Percentiles rank a stretch among this genome's conserved stretches.
These are phyloP conservation scores for Oophaga pumilio DNA, from an alignment of 2,113 vertebrate genomes.

Conservation along the genomic window DNA sequence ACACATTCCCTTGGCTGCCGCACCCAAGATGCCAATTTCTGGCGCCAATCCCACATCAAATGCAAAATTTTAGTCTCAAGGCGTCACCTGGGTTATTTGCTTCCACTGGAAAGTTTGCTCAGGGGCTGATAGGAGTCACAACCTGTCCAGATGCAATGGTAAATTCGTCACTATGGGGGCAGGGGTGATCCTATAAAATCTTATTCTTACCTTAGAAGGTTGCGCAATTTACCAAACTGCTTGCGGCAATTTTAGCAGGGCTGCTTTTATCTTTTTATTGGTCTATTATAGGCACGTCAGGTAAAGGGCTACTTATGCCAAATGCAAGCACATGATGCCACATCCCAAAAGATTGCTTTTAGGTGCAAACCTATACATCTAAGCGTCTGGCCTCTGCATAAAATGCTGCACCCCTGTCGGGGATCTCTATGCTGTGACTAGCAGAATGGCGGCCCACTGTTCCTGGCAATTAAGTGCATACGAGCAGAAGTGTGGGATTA, in stretches of 20 bases:
- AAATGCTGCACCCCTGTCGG: no score
- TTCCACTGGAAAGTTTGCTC: neutral
- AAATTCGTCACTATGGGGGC: neutral
- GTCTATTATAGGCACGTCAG: no score
- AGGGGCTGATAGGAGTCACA: neutral
- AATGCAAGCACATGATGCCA: neutral
- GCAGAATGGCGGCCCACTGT: no score
- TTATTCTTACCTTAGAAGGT: neutral
- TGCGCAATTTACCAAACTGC: neutral
- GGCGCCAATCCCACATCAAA: neutral
- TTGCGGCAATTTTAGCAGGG: neutral
- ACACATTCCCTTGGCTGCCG: neutral
- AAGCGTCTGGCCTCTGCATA: no score
- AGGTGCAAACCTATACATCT: neutral
- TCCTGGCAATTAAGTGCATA: no score
- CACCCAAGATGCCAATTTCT: constrained; percentile 12
- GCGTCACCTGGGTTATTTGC: constrained; percentile 1
- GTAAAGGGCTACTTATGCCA: neutral
- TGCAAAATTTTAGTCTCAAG: neutral
- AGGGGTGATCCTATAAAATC: neutral
- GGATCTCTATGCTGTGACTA: no score
- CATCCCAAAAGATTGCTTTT: neutral
- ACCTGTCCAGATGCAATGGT: neutral
- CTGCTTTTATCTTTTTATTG: neutral
- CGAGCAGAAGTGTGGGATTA: no score